Evolutionary conservation across 1,140 invertebrate genomes (phyloP), one percentile per base, ranked within the genome.

Genomic region (Tetragnatha versicolor): DNA sequence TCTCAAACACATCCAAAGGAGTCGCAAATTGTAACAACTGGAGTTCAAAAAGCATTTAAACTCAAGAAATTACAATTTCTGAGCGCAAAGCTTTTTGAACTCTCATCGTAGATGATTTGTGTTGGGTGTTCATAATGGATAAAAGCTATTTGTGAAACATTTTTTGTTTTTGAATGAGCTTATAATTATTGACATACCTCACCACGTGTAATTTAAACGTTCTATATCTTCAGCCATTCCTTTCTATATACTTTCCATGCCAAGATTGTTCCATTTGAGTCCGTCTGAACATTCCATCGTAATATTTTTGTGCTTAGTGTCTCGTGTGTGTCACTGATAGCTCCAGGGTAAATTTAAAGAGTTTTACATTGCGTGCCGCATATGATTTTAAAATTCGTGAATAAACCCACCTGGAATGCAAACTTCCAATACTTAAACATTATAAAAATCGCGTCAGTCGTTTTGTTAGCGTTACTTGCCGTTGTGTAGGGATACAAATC

Each of bases 161-260:
- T 35, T 33, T 75, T 75, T 75, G 33, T 75, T 61, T 75, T 75
- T 37, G 47, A 47, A 75, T 75, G 72, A 75, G 72, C 72, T 75
- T 75, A 75, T 75, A 75, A 42, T 75, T 75, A 75, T 20, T 49
- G 53, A 75, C 72, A 75, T 75, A 75, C 72, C 72, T 75, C 72
- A 75, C 72, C 58, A 63, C 55, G 25, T 75, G 39, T 75, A 75
- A 49, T 31, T 73, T 33, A 73, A 73, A 55, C 49, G 63, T 53
- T 53, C 31, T 51, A 63, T 25, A 47, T 63, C 17, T 63, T 63
- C 39, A 75, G 72, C 72, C 61, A 63, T 75, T 58, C 72, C 61
- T 29, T 22, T 49, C n/a, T 42, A n/a, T n/a, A n/a, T 53, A 37
- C 49, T 72, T 51, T 51, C 47, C 66, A 42, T 37, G 20, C 33